A percentile compares a stretch with the other conserved stretches of the same genome.
These are phyloP conservation scores for Phainopepla nitens DNA, from an alignment of 2,113 vertebrate genomes.

Conservation along the genomic window DNA sequence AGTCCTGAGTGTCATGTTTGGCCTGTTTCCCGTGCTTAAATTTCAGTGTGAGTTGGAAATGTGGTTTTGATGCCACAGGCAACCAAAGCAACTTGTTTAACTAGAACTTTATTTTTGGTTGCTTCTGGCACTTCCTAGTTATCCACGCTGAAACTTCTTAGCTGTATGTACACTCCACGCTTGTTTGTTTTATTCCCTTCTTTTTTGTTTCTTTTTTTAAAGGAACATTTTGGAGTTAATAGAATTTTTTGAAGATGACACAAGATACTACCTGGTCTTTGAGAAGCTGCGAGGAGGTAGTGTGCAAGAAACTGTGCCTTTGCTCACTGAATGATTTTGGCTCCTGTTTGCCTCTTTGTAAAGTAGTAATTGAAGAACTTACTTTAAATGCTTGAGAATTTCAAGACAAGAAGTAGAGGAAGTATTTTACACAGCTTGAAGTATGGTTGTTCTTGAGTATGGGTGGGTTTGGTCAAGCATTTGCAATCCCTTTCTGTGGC, in stretches of 20 bases:
- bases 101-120: neutral
- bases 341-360: neutral
- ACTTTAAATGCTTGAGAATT: neutral
- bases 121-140: neutral
- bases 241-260: slow-evolving; percentile 94
- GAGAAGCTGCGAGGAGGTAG: slow-evolving; percentile 95
- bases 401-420: neutral
- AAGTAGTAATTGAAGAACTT: neutral
- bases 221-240: slow-evolving; percentile 96
- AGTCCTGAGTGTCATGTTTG: neutral
- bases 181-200: neutral
- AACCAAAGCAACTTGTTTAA: neutral
- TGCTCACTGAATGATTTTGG: neutral
- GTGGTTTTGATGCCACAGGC: neutral
- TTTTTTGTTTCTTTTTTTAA: neutral
- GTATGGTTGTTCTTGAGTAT: neutral
- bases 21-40: neutral
- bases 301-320: slow-evolving; percentile 11
- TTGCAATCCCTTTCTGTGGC: neutral
- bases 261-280: slow-evolving; percentile 95
- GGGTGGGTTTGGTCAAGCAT: neutral
- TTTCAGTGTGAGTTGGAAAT: neutral
- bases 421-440: neutral
- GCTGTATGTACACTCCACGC: neutral
- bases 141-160: neutral